Evolutionary conservation across 2,888 invertebrate species (phyloP).

Genomic region (Flexamia atlantica): DNA sequence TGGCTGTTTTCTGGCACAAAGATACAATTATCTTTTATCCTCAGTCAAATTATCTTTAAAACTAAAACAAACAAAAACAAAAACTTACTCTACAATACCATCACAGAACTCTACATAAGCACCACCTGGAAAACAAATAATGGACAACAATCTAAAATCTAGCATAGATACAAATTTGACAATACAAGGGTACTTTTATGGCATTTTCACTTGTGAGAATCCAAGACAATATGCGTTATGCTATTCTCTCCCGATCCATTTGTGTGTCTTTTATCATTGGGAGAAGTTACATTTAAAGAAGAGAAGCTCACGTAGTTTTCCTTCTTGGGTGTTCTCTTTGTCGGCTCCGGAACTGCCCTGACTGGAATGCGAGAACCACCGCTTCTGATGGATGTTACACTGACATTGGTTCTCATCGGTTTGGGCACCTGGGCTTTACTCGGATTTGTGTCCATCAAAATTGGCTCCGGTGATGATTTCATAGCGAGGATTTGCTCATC

Average conservation of each 20-base stretch:
- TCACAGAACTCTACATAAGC: conserved; percentile 50
- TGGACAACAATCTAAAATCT: not conserved
- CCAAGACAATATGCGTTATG: conserved; percentile 64
- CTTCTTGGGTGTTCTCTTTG: conserved; percentile 62
- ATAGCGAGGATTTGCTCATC: conserved; percentile 68
- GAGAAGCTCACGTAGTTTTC: conserved; percentile 64
- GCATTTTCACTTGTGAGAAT: conserved; percentile 60
- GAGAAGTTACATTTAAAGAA: conserved; percentile 62
- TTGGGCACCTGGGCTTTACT: conserved; percentile 56
- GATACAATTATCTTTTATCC: conserved; percentile 1
- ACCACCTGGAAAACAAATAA: conserved; percentile 23
- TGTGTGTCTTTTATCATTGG: conserved; percentile 61
- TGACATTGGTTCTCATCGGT: conserved; percentile 67
- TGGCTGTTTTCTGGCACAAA: conserved; percentile 59
- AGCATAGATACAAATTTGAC: not conserved
- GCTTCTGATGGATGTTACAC: conserved; percentile 70
- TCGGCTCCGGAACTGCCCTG: conserved; percentile 66
- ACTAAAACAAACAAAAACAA: too few relatives aligned
- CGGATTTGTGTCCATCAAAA: conserved; percentile 60
- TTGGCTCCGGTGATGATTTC: conserved; percentile 65
- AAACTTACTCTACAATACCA: conserved; percentile 45
- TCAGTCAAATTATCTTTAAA: conserved; percentile 27
- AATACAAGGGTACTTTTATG: not conserved
- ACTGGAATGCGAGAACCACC: conserved; percentile 70
- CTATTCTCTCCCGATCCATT: conserved; percentile 63